Evolutionary conservation across 2,888 invertebrate genomes (phyloP).

Genomic region (Xanthia icteritia): DNA sequence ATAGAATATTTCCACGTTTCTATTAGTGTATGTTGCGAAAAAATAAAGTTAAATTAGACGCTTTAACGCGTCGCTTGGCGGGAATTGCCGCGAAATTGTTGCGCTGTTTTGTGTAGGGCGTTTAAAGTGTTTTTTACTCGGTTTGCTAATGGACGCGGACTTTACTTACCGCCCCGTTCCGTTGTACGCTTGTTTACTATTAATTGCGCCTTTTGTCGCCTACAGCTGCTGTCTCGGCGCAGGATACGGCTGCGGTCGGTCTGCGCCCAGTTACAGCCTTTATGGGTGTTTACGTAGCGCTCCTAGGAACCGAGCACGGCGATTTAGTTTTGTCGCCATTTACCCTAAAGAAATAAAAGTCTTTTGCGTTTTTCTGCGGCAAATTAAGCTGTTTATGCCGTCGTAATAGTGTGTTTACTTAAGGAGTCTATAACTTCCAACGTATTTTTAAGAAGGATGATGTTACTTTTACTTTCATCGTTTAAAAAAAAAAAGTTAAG

Average conservation of each 20-base stretch:
- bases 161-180: slow-evolving; percentile 80
- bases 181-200: slow-evolving; percentile 84
- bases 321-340: slow-evolving; percentile 63
- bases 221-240: slow-evolving; percentile 77
- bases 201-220: slow-evolving; percentile 88
- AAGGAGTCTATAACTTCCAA: slow-evolving; percentile 1
- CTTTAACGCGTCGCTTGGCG: slow-evolving; percentile 81
- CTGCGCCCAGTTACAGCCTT: slow-evolving; percentile 70
- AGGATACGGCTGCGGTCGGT: slow-evolving; percentile 69
- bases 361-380: slow-evolving; percentile 29
- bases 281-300: slow-evolving; percentile 70
- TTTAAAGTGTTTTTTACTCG: slow-evolving; percentile 76
- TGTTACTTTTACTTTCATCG: background rate
- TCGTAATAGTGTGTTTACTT: slow-evolving; percentile 31
- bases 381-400: slow-evolving; percentile 56
- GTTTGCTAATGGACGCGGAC: slow-evolving; percentile 82
- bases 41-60: slow-evolving; percentile 84
- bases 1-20: slow-evolving; percentile 65
- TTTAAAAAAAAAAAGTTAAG: background rate
- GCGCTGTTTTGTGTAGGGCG: slow-evolving; percentile 78
- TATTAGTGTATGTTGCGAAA: slow-evolving; percentile 72
- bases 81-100: slow-evolving; percentile 83
- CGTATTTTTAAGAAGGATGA: background rate
- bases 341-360: slow-evolving; percentile 51
- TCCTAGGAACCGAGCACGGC: slow-evolving; percentile 62